Evolutionary conservation across 2,888 invertebrate species (phyloP), one percentile per base, ranked within the genome.

Genomic region (Cataglyphis albicans): DNA sequence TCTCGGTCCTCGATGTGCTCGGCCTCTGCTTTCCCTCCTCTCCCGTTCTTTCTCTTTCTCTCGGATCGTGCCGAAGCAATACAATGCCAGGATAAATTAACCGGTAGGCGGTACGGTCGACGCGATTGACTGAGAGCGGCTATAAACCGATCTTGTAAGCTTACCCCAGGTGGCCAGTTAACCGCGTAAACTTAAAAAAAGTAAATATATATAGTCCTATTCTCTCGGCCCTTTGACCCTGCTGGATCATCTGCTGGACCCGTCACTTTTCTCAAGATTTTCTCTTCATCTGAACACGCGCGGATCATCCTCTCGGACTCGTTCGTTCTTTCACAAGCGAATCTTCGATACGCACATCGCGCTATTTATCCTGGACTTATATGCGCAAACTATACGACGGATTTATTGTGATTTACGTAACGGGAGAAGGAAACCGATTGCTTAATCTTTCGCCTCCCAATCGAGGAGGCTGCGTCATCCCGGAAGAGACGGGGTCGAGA

Each of bases 101-200:
- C 88, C 88, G 72, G 86, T 88, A 87, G 87, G 86, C 87, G 87
- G 87, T 80, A 70, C 82, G 57, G 67, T 2, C 7, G 52, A 52
- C 74, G 35, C 38, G 75, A 38, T 80, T 84, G 90, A 89, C 83
- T 86, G 85, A 88, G 87, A 87, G 86, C 83, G 75, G 86, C 86
- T 75, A 91, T 91, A 91, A 91, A 90, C 85, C 86, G 89, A 91
- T 90, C 90, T 83, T 87, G 82, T 87, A 91, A 91, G 87, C 68
- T 84, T 82, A 88, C 88, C 91, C 88, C 90, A 91, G 91, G 90
- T 91, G 91, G 90, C 89, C 89, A 86, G 88, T 91, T 91, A 91
- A 88, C 89, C 90, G 87, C 87, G 91, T 89, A 89, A 85, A 85
- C 87, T 90, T 90, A 90, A 89, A 80, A 91, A 91, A 52, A 52